Evolutionary conservation across 2,113 vertebrate genomes (phyloP).

Genomic region (Gorilla gorilla): DNA sequence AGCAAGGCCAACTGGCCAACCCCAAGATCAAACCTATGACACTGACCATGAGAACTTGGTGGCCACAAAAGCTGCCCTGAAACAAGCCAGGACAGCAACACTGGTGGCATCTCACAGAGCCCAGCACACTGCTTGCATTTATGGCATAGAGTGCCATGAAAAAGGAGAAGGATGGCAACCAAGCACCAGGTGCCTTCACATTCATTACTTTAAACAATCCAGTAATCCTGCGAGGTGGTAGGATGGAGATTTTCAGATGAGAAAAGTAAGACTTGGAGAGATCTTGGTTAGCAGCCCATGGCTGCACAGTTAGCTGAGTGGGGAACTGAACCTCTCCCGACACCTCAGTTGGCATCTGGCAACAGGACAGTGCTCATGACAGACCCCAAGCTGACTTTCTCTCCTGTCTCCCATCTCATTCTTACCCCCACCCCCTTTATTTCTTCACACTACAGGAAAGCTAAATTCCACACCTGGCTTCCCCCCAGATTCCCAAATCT

Average conservation of each 20-base stretch:
- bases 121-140: background rate
- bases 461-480: conserved; percentile 38
- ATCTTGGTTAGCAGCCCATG: background rate
- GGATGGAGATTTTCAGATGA: background rate
- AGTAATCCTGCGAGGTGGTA: background rate
- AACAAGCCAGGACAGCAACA: background rate
- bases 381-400: background rate
- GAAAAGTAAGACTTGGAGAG: background rate
- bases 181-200: background rate
- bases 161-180: background rate
- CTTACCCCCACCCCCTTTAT: background rate
- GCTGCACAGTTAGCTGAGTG: background rate
- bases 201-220: background rate
- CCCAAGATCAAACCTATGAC: background rate
- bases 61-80: background rate
- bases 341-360: background rate
- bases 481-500: conserved; percentile 36
- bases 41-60: background rate
- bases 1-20: background rate
- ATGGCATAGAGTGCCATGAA: background rate
- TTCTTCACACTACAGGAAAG: background rate
- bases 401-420: background rate
- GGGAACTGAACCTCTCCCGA: background rate
- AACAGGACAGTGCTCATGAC: background rate
- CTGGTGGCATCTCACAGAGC: background rate